Evolutionary conservation across 2,888 invertebrate species (phyloP), one percentile per base, ranked within the genome.

Genomic region (Apoda limacodes): DNA sequence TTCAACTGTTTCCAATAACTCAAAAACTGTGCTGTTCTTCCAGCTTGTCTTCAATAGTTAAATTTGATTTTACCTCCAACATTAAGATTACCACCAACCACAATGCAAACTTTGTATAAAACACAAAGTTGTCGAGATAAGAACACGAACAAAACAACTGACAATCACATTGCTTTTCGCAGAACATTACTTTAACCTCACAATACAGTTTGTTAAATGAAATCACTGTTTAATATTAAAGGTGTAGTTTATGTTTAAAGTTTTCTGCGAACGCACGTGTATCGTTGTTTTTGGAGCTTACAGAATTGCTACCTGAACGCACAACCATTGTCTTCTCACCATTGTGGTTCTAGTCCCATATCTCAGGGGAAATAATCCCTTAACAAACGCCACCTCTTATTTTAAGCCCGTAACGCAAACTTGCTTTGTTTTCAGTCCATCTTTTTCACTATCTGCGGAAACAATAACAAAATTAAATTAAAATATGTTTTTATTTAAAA

Each of bases 371-470:
- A 45, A 41, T 74, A 72, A 75, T 76, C 75, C 64, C 58, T 56
- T 53, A 50, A 64, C 62, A 68, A 66, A 66, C 63, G 64, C 51
- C 56, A 55, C 58, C 60, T 67, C 62, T 67, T 64, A 67, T 67
- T 70, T 70, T 59, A 65, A 65, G 58, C 48, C 60, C 51, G 60
- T 72, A 68, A 70, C 69, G 67, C 68, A 66, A 69, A 65, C 45
- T 50, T 41, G 43, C 50, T 55, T 64, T 62, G 60, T 62, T 48
- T 59, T 53, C 50, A n/a, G n/a, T n/a, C n/a, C n/a, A n/a, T n/a
- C n/a, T n/a, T n/a, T n/a, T n/a, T n/a, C n/a, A n/a, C n/a, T n/a
- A n/a, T n/a, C n/a, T n/a, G n/a, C n/a, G n/a, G n/a, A n/a, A n/a
- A n/a, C n/a, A n/a, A n/a, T n/a, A n/a, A n/a, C n/a, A n/a, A n/a